These are phyloP conservation scores for Hirtodrosophila cameraria DNA, from an alignment of 2,888 invertebrate genomes.

Conservation along the genomic window DNA sequence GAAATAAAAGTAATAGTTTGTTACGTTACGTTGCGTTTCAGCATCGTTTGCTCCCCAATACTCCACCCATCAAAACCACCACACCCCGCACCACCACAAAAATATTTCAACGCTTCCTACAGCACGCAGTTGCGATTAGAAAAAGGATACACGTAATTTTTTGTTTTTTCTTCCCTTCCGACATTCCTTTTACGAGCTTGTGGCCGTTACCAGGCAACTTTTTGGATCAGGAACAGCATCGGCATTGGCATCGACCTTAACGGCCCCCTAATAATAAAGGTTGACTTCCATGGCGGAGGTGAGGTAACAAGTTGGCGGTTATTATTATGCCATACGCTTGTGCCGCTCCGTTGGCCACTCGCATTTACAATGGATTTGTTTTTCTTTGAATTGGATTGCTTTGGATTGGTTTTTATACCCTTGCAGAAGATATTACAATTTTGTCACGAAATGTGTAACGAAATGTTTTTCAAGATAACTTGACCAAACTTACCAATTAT, in stretches of 20 bases:
- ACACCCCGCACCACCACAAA: no score
- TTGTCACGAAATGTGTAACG: no score
- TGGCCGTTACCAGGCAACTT: slow-evolving; percentile 9
- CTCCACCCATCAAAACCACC: not conserved
- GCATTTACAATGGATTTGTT: slow-evolving; percentile 71
- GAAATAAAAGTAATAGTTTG: slow-evolving; percentile 76
- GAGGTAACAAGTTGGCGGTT: slow-evolving; percentile 77
- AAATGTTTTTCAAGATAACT: no score
- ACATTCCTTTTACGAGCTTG: slow-evolving; percentile 66
- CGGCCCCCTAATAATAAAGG: slow-evolving; percentile 55
- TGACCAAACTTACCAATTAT: no score
- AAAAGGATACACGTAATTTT: slow-evolving; percentile 79
- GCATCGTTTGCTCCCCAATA: slow-evolving; percentile 20
- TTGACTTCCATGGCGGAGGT: slow-evolving; percentile 44
- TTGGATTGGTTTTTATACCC: slow-evolving; percentile 14
- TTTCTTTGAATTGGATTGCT: slow-evolving; percentile 39
- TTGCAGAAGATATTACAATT: no score
- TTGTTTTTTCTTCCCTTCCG: slow-evolving; percentile 32
- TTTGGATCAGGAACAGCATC: slow-evolving; percentile 8
- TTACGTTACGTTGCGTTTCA: slow-evolving; percentile 34
- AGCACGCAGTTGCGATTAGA: slow-evolving; percentile 67
- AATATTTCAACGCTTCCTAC: no score
- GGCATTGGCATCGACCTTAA: not conserved
- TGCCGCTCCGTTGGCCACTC: slow-evolving; percentile 11
- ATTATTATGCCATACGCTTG: slow-evolving; percentile 72